Percentiles rank a stretch among this genome's conserved stretches.
Evolutionary conservation across 2,888 invertebrate genomes (phyloP).

Genomic region (Margaritifera margaritifera): DNA sequence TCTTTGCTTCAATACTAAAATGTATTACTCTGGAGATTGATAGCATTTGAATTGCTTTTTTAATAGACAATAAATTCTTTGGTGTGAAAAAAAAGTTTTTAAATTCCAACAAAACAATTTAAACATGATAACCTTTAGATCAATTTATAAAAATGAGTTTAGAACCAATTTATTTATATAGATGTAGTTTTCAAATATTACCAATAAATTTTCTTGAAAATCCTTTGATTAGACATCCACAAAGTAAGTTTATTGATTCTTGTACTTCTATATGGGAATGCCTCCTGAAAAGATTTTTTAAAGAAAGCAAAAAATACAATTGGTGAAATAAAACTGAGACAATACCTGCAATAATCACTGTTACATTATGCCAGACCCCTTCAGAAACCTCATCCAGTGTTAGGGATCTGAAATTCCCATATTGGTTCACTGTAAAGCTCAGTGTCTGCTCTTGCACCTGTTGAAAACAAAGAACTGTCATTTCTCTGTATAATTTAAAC

Average conservation of each 20-base stretch:
- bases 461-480: slow-evolving; percentile 26
- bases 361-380: slow-evolving; percentile 92
- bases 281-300: not conserved
- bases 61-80: too few relatives aligned
- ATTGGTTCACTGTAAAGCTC: slow-evolving; percentile 38
- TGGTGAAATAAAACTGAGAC: too few relatives aligned
- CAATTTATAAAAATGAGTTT: too few relatives aligned
- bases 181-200: not conserved
- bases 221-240: not conserved
- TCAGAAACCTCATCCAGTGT: slow-evolving; percentile 77
- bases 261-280: not conserved
- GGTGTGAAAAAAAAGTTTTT: too few relatives aligned
- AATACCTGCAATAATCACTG: slow-evolving; percentile 63
- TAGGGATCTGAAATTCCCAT: slow-evolving; percentile 24
- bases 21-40: too few relatives aligned
- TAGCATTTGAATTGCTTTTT: too few relatives aligned
- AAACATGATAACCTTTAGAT: too few relatives aligned
- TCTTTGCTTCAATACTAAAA: too few relatives aligned
- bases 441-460: slow-evolving; percentile 41
- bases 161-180: too few relatives aligned
- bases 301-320: not conserved
- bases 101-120: too few relatives aligned
- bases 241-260: not conserved
- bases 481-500: not conserved
- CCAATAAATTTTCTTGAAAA: not conserved